These are phyloP conservation scores for Penaeus chinensis DNA, from an alignment of 1,140 invertebrate genomes.

Conservation along the genomic window DNA sequence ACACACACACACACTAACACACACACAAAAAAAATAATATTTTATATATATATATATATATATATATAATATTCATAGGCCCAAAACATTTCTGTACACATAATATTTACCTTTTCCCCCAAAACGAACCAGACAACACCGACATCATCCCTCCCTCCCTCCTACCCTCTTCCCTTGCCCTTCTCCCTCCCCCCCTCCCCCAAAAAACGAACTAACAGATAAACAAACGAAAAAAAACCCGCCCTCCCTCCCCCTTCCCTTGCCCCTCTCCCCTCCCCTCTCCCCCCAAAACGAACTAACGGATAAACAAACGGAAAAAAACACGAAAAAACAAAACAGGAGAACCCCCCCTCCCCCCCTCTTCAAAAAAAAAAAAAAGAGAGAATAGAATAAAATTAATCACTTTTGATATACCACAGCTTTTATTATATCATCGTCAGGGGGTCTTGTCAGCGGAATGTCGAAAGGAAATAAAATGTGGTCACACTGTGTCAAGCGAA, in stretches of 20 bases:
- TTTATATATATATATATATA: not conserved
- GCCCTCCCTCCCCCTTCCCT: not conserved
- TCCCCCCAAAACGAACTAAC: not conserved
- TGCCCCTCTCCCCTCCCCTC: not conserved
- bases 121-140: not conserved
- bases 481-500: too few relatives aligned
- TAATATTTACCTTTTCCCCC: not conserved
- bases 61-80: not conserved
- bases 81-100: too few relatives aligned
- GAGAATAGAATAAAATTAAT: not conserved
- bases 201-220: too few relatives aligned
- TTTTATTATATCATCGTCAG: too few relatives aligned
- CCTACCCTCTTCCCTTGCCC: too few relatives aligned
- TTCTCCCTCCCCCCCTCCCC: conserved; percentile 11
- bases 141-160: too few relatives aligned
- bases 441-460: too few relatives aligned
- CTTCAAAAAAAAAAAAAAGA: not conserved
- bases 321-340: not conserved
- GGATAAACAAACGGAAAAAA: not conserved
- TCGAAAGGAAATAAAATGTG: too few relatives aligned
- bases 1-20: not conserved
- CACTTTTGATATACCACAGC: too few relatives aligned
- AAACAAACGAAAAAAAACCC: too few relatives aligned
- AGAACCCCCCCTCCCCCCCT: too few relatives aligned
- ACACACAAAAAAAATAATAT: not conserved